phyloP scores from a whole-genome alignment of 2,113 vertebrate species.

The Elephantulus edwardii region DNA sequence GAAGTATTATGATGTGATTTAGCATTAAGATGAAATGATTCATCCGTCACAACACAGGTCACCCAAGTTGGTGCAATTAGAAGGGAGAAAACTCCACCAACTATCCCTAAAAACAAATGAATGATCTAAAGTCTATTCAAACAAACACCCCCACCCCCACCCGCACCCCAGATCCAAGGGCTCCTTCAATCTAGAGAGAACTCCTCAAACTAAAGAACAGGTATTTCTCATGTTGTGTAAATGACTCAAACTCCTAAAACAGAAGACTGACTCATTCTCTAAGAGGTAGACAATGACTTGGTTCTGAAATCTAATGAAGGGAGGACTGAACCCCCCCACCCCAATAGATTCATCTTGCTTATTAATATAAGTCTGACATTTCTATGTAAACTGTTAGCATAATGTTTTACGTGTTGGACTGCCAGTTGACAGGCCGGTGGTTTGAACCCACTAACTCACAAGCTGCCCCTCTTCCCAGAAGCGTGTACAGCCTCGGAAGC shows the following conservation, averaged over 20 bases:
- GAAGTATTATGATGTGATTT: not conserved
- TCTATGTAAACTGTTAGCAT: slow-evolving; percentile 29
- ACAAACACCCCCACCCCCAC: too few relatives aligned
- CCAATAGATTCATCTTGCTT: not conserved
- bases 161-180: not conserved
- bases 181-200: not conserved
- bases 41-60: slow-evolving; percentile 18
- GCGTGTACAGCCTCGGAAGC: too few relatives aligned
- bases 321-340: too few relatives aligned
- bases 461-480: too few relatives aligned
- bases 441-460: too few relatives aligned
- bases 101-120: slow-evolving; percentile 20
- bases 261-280: not conserved
- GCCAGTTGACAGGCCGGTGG: too few relatives aligned
- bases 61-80: not conserved
- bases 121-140: not conserved
- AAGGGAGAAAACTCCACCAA: not conserved
- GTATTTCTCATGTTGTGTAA: slow-evolving; percentile 16
- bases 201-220: slow-evolving; percentile 10
- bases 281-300: not conserved
- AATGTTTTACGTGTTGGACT: too few relatives aligned
- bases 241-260: not conserved
- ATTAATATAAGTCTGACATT: slow-evolving; percentile 20
- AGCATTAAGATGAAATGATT: slow-evolving; percentile 36
- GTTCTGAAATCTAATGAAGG: slow-evolving; percentile 15